A percentile compares a stretch with the other conserved stretches of the same genome.
phyloP scores from a whole-genome alignment of 2,797 vertebrate species.

The Spinus olivaceus region DNA sequence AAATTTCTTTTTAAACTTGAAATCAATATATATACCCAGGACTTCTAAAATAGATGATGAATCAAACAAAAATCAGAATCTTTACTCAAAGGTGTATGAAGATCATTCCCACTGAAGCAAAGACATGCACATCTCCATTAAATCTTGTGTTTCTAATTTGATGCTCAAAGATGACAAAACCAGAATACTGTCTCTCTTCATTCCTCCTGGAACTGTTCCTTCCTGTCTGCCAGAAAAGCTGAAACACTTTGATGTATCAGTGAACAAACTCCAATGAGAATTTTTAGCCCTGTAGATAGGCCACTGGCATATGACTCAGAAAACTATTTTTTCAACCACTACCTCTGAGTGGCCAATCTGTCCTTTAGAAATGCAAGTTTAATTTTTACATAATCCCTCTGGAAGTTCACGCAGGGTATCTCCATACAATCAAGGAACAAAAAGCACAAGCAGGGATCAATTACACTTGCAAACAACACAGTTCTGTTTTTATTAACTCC shows the following conservation, averaged over 20 bases:
- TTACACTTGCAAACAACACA: background rate
- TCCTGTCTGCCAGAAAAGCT: constrained; percentile 7
- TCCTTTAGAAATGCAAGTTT: background rate
- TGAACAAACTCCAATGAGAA: constrained; percentile 13
- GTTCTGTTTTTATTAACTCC: background rate
- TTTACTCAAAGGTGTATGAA: background rate
- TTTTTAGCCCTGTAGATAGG: constrained; percentile 33
- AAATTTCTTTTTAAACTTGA: background rate
- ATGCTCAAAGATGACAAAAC: background rate
- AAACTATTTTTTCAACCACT: constrained; percentile 21
- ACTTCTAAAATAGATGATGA: background rate
- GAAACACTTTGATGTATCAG: background rate
- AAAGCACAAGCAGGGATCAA: background rate
- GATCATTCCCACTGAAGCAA: background rate
- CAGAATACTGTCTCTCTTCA: background rate
- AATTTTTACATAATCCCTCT: background rate
- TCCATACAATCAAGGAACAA: background rate
- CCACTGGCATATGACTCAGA: constrained; percentile 20
- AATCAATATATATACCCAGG: background rate
- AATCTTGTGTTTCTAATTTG: background rate
- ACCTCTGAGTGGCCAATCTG: background rate
- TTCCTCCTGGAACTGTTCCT: background rate
- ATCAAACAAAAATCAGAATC: background rate
- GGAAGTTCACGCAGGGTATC: background rate
- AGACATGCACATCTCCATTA: background rate